These are phyloP conservation scores for Gymnocephalus cernua DNA, from an alignment of 2,113 vertebrate species.

Conservation along the genomic window DNA sequence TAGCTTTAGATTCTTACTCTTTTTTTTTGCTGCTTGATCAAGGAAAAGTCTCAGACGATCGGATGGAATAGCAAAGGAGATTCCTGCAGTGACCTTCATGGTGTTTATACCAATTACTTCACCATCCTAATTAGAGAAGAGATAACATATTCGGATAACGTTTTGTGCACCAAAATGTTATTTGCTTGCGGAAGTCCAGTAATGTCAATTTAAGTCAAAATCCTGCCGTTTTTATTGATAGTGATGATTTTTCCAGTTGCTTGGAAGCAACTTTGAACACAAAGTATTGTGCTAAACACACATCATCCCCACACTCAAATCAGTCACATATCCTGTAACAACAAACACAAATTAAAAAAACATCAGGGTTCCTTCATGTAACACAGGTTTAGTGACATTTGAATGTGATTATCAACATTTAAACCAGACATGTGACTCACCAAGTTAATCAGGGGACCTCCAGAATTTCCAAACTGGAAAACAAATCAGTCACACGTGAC, in stretches of 20 bases:
- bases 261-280: background rate
- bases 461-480: conserved; percentile 97
- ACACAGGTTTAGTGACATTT: background rate
- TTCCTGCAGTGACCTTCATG: conserved; percentile 97
- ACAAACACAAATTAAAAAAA: background rate
- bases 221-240: background rate
- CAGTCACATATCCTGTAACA: background rate
- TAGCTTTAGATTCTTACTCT: conserved; percentile 77
- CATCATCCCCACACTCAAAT: background rate
- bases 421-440: conserved; percentile 83
- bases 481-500: conserved; percentile 45
- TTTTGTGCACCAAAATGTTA: background rate
- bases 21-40: conserved; percentile 83
- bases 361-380: background rate
- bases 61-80: conserved; percentile 97
- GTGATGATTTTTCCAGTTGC: background rate
- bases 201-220: background rate
- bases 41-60: conserved; percentile 91
- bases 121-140: conserved; percentile 87
- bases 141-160: background rate
- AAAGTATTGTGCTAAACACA: background rate
- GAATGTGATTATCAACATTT: background rate
- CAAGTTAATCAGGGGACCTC: conserved; percentile 96
- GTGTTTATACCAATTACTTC: conserved; percentile 99
- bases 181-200: background rate